A percentile compares a stretch with the other conserved stretches of the same genome.
Conservation (phyloP, 2,797 vertebrate species). For the Paguma larvata region DNA sequence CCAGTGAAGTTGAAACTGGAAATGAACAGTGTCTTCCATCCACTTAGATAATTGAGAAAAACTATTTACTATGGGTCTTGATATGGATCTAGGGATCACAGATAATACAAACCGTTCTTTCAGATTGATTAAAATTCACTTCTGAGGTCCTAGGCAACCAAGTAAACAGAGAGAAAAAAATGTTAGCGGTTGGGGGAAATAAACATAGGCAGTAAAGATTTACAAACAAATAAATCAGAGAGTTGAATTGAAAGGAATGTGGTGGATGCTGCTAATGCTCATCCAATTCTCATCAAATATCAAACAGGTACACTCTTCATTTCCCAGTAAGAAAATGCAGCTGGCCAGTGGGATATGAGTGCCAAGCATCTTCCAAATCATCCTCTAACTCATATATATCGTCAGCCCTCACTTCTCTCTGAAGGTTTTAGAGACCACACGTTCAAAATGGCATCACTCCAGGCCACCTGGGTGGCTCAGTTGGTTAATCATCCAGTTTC, state of each 20-base stretch:
- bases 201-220: neutral
- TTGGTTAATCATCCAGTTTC: too few relatives aligned
- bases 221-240: neutral
- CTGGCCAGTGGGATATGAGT: neutral
- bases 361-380: neutral
- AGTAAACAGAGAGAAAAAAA: neutral
- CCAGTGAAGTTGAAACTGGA: neutral
- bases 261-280: neutral
- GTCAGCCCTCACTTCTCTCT: neutral
- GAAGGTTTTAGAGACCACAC: neutral
- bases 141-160: neutral
- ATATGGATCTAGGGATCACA: neutral
- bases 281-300: neutral
- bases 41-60: neutral
- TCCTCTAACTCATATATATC: too few relatives aligned
- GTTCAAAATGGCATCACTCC: neutral
- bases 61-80: neutral
- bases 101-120: neutral
- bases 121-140: neutral
- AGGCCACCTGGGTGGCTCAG: too few relatives aligned
- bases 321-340: neutral
- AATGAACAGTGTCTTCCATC: neutral
- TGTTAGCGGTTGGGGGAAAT: neutral
- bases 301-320: neutral
- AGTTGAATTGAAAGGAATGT: neutral